phyloP scores from a whole-genome alignment of 2,888 invertebrate genomes.

The Xestia sexstrigata region DNA sequence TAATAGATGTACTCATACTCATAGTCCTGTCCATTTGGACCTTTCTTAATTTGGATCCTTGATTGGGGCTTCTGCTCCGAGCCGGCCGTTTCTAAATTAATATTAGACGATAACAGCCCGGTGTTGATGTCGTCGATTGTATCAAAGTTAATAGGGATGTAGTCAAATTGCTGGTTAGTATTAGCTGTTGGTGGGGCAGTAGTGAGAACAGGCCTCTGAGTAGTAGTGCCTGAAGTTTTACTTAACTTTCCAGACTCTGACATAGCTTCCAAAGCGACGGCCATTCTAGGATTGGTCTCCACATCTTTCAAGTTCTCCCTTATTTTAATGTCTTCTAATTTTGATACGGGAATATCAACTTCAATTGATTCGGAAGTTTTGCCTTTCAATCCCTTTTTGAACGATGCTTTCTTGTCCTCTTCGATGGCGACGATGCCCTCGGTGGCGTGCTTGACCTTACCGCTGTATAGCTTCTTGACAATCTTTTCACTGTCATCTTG shows the following conservation, averaged over 20 bases:
- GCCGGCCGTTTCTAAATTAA: slow-evolving; percentile 91
- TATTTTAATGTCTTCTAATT: slow-evolving; percentile 87
- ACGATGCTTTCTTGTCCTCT: slow-evolving; percentile 84
- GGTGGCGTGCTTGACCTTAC: slow-evolving; percentile 81
- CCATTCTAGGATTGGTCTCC: slow-evolving; percentile 86
- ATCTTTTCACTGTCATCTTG: slow-evolving; percentile 87
- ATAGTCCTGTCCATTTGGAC: slow-evolving; percentile 97
- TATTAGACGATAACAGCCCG: slow-evolving; percentile 87
- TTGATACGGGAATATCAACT: slow-evolving; percentile 87
- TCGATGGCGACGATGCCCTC: slow-evolving; percentile 88
- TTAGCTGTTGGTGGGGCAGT: slow-evolving; percentile 82
- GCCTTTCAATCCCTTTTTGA: slow-evolving; percentile 82
- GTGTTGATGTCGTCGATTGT: slow-evolving; percentile 88
- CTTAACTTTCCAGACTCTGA: slow-evolving; percentile 87
- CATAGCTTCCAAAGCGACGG: slow-evolving; percentile 86
- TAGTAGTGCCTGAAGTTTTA: slow-evolving; percentile 85
- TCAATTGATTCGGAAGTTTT: slow-evolving; percentile 86
- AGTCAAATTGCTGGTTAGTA: slow-evolving; percentile 82
- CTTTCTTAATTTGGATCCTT: slow-evolving; percentile 95
- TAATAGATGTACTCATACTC: slow-evolving; percentile 98
- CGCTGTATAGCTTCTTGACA: slow-evolving; percentile 81
- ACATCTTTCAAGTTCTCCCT: slow-evolving; percentile 88
- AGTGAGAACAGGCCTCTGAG: slow-evolving; percentile 90
- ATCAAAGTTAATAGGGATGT: slow-evolving; percentile 88
- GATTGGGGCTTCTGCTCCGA: slow-evolving; percentile 93